Conservation (phyloP, 2,888 invertebrate genomes). For the Pedicia rivosa region DNA sequence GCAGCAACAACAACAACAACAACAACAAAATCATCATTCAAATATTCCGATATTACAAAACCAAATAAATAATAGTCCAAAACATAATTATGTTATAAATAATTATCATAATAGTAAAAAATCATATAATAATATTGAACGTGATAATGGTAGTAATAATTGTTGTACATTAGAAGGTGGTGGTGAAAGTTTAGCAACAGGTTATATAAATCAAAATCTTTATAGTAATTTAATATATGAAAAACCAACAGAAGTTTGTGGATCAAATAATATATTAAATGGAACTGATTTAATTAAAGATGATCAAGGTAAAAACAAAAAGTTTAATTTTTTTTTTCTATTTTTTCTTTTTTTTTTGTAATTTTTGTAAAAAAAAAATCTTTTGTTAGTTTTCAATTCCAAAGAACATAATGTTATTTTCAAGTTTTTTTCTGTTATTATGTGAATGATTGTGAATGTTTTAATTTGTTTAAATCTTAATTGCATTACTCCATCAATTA, state of each 20-base stretch:
- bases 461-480: no score
- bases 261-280: neutral
- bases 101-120: slow-evolving; percentile 10
- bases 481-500: no score
- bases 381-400: no score
- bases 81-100: slow-evolving; percentile 12
- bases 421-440: no score
- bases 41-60: slow-evolving; percentile 8
- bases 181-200: slow-evolving; percentile 8
- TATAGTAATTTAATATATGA: slow-evolving; percentile 14
- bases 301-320: slow-evolving; percentile 4
- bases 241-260: neutral
- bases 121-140: slow-evolving; percentile 5
- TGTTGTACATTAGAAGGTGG: slow-evolving; percentile 1
- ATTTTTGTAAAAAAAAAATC: no score
- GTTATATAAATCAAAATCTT: slow-evolving; percentile 11
- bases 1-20: slow-evolving; percentile 17
- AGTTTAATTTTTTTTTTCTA: slow-evolving; percentile 7
- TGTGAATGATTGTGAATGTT: no score
- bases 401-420: no score
- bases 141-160: slow-evolving; percentile 1
- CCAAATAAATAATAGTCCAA: slow-evolving; percentile 7
- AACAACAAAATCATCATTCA: slow-evolving; percentile 15
- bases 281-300: slow-evolving; percentile 1
- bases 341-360: slow-evolving; percentile 8